These are phyloP conservation scores for Pseudochaenichthys georgianus DNA, from an alignment of 2,797 vertebrate genomes.

Conservation along the genomic window DNA sequence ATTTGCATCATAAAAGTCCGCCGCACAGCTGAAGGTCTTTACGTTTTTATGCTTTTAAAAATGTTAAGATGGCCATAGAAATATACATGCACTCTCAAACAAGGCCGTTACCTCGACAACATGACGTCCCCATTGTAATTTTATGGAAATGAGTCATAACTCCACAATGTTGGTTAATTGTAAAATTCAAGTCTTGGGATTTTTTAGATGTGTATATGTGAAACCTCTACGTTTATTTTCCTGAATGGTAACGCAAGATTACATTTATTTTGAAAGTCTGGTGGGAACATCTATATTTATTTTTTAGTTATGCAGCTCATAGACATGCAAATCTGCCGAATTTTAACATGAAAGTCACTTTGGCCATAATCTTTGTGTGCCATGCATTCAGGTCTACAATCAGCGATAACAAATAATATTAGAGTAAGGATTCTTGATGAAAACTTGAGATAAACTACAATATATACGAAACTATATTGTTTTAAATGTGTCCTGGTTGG, in stretches of 20 bases:
- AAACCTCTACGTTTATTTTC: constrained; percentile 8
- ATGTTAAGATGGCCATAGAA: constrained; percentile 50
- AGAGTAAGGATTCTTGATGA: neutral
- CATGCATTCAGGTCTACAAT: neutral
- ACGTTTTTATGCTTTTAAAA: constrained; percentile 61
- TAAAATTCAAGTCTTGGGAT: constrained; percentile 24
- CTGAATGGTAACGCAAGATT: neutral
- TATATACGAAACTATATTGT: neutral
- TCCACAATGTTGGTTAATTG: constrained; percentile 26
- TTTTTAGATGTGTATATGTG: neutral
- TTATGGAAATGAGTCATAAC: constrained; percentile 40
- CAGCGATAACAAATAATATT: neutral
- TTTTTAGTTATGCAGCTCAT: constrained; percentile 9
- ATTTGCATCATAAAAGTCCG: constrained; percentile 84
- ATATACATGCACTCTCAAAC: constrained; percentile 61
- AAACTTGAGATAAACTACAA: neutral
- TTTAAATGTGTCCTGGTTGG: neutral
- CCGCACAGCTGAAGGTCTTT: constrained; percentile 58
- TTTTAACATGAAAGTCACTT: neutral
- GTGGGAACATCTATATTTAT: constrained; percentile 4
- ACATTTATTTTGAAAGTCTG: constrained; percentile 7
- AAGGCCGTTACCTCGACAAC: constrained; percentile 59
- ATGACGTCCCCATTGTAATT: constrained; percentile 34
- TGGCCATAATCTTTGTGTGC: neutral
- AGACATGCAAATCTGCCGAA: constrained; percentile 1